phyloP scores from a whole-genome alignment of 2,113 vertebrate species.

The cattle (Bos taurus) region DNA sequence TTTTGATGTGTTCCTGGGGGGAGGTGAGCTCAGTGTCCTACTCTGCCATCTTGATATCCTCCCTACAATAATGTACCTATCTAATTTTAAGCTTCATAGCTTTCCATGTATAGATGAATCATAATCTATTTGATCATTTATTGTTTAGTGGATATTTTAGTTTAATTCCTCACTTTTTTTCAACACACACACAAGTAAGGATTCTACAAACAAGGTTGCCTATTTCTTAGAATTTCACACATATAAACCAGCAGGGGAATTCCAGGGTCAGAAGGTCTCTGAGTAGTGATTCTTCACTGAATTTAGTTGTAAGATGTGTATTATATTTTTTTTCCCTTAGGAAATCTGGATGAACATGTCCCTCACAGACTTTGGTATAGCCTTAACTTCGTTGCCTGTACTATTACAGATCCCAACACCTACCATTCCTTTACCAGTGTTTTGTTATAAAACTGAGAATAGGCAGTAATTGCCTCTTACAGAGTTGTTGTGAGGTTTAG shows the following conservation, averaged over 20 bases:
- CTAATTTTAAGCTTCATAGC: not conserved
- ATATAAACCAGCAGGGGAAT: not conserved
- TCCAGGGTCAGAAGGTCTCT: not conserved
- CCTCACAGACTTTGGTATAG: not conserved
- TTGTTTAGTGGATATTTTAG: not conserved
- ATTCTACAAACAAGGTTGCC: not conserved
- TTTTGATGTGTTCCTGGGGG: not conserved
- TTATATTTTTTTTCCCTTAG: not conserved
- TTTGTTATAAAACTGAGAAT: not conserved
- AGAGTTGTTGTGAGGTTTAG: not conserved
- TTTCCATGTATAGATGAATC: not conserved
- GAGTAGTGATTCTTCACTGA: not conserved
- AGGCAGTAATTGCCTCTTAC: not conserved
- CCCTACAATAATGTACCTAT: not conserved
- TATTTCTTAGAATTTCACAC: not conserved
- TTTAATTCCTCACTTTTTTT: not conserved
- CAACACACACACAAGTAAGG: not conserved
- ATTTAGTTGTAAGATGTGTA: not conserved
- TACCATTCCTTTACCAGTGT: not conserved
- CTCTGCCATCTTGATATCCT: not conserved
- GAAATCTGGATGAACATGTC: not conserved
- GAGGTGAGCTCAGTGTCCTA: not conserved
- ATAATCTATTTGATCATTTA: not conserved
- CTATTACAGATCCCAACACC: not conserved
- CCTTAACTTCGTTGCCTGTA: not conserved